Conservation (phyloP, 2,797 vertebrate genomes). For the Poeciliopsis gracilis region DNA sequence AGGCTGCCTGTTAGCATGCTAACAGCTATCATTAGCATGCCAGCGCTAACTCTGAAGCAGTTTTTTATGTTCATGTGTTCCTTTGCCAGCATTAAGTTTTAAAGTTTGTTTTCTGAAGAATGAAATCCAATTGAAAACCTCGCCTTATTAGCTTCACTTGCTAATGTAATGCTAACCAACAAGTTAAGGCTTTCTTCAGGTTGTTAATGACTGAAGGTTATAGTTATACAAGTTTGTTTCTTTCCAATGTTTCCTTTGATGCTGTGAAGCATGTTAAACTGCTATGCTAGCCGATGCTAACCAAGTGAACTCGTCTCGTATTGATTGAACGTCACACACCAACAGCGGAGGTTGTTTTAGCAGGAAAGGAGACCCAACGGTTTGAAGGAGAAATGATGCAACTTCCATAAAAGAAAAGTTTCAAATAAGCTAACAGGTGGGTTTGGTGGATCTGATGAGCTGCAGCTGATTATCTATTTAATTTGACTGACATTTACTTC, state of each 20-base stretch:
- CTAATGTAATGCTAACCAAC: not conserved
- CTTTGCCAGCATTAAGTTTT: too few species aligned
- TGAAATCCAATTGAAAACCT: too few species aligned
- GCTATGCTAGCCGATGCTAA: not conserved
- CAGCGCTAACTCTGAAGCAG: too few species aligned
- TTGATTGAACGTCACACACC: not conserved
- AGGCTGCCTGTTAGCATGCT: not conserved
- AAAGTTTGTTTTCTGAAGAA: too few species aligned
- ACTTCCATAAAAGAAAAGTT: not conserved
- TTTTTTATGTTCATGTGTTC: too few species aligned
- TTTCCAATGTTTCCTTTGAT: not conserved
- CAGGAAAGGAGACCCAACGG: not conserved
- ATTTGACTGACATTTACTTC: too few species aligned
- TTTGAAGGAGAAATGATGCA: not conserved
- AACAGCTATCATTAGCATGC: too few species aligned
- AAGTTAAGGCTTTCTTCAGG: not conserved
- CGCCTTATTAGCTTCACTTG: too few species aligned
- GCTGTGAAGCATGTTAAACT: not conserved
- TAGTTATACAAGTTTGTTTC: not conserved
- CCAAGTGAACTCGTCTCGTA: not conserved
- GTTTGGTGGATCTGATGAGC: not conserved
- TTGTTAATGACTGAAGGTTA: not conserved
- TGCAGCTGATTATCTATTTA: too few species aligned
- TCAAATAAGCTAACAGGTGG: not conserved
- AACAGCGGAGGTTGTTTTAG: not conserved